Evolutionary conservation across 2,113 vertebrate genomes (phyloP).

Genomic region (Plecturocebus donacophilus): DNA sequence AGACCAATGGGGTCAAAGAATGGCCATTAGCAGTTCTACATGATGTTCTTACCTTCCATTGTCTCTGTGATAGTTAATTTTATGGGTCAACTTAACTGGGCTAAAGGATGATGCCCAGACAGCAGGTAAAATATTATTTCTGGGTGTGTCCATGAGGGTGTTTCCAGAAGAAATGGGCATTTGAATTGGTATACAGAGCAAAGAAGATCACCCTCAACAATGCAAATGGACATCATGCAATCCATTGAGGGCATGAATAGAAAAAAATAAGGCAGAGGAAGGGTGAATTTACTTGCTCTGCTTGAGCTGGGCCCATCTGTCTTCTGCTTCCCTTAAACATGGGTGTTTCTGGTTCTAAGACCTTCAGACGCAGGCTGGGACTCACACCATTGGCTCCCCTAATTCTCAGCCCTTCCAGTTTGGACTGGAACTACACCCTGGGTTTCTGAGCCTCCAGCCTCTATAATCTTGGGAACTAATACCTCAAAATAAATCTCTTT

Average conservation of each 20-base stretch:
- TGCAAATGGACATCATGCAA: too few relatives aligned
- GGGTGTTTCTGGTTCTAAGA: neutral
- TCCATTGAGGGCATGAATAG: neutral
- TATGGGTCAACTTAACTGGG: neutral
- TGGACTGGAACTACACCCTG: neutral
- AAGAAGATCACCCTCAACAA: neutral
- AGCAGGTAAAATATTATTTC: neutral
- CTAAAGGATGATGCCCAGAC: neutral
- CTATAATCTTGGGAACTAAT: neutral
- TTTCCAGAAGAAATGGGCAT: neutral
- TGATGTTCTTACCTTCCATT: neutral
- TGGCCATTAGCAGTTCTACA: neutral
- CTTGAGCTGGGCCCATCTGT: neutral
- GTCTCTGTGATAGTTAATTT: neutral
- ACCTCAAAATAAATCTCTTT: neutral
- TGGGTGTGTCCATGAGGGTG: neutral
- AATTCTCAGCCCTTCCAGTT: neutral
- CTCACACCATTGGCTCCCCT: too few relatives aligned
- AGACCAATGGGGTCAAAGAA: neutral
- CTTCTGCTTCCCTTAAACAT: too few relatives aligned
- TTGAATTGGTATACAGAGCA: neutral
- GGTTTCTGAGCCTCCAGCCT: neutral
- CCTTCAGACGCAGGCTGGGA: neutral
- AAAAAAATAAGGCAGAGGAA: neutral
- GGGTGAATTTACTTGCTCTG: neutral